Conservation (phyloP, 2,888 invertebrate species). For the Gymnocheta viridis region DNA sequence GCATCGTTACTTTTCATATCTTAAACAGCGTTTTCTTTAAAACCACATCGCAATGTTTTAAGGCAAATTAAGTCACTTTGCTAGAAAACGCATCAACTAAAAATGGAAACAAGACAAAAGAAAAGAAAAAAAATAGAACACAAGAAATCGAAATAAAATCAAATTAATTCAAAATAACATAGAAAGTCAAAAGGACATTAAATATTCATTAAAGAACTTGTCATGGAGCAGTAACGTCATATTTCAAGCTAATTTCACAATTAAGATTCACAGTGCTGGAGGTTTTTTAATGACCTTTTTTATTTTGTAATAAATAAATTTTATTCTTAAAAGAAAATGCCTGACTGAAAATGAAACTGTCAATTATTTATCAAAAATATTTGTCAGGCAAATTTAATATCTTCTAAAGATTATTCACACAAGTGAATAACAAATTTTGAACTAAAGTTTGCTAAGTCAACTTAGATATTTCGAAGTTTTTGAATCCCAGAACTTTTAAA, state of each 20-base stretch:
- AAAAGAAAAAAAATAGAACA: not conserved
- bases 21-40: too few relatives aligned
- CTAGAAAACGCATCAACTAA: not conserved
- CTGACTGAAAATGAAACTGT: too few relatives aligned
- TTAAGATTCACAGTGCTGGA: not conserved
- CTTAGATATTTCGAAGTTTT: too few relatives aligned
- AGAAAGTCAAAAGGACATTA: not conserved
- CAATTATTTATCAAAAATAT: too few relatives aligned
- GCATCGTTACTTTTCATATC: too few relatives aligned
- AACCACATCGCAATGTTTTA: not conserved
- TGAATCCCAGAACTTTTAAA: too few relatives aligned
- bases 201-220: slow-evolving; percentile 9
- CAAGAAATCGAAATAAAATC: not conserved
- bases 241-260: not conserved
- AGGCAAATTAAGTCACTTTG: not conserved
- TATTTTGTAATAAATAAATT: not conserved
- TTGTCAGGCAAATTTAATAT: too few relatives aligned
- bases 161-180: slow-evolving; percentile 23
- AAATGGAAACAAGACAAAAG: not conserved
- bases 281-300: not conserved
- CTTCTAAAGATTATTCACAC: too few relatives aligned
- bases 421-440: too few relatives aligned
- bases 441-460: too few relatives aligned
- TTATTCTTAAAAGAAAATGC: not conserved
- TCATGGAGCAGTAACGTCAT: not conserved